These are phyloP conservation scores for Echeneis naucrates DNA, from an alignment of 2,797 vertebrate genomes.

Conservation along the genomic window DNA sequence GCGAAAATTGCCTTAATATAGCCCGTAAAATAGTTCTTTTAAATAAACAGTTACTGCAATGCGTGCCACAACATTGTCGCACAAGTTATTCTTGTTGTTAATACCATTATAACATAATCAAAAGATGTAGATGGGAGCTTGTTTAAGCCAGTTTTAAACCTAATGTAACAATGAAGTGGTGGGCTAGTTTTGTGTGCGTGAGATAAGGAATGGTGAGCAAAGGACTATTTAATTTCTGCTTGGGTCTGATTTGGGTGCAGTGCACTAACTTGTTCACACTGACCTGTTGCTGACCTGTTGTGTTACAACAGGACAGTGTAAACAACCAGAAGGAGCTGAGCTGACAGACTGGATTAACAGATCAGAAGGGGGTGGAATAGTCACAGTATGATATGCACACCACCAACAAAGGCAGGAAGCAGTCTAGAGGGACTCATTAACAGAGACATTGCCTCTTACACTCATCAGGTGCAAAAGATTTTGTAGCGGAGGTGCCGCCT, in stretches of 20 bases:
- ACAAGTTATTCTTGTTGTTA: too few species aligned
- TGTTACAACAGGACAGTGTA: constrained; percentile 5
- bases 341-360: constrained; percentile 15
- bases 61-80: too few species aligned
- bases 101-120: too few species aligned
- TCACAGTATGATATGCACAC: neutral
- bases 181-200: too few species aligned
- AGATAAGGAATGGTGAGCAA: neutral
- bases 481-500: neutral
- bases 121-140: too few species aligned
- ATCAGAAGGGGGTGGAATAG: constrained; percentile 20
- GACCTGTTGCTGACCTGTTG: neutral
- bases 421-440: neutral
- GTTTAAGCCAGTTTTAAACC: too few species aligned
- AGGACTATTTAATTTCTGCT: neutral
- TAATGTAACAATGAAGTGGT: too few species aligned
- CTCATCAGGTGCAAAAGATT: neutral
- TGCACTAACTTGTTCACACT: neutral
- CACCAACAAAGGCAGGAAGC: constrained; percentile 7
- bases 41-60: too few species aligned
- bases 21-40: too few species aligned
- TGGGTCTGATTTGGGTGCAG: neutral
- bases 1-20: neutral
- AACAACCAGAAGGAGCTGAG: neutral
- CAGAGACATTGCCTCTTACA: neutral